Conservation (phyloP, 2,888 invertebrate genomes). For the Microplitis manilae region DNA sequence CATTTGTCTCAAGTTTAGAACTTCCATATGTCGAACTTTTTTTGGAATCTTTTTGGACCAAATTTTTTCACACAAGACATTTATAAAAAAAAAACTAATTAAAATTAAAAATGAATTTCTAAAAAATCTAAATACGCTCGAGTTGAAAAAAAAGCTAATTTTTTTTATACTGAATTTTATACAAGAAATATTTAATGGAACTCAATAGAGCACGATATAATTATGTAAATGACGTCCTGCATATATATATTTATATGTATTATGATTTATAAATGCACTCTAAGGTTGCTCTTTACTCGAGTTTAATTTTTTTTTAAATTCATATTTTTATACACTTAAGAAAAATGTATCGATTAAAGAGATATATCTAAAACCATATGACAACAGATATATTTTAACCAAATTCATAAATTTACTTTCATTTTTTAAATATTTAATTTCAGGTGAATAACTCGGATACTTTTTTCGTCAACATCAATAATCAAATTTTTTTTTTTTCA, state of each 20-base stretch:
- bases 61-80: too few species aligned
- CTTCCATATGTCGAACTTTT: too few species aligned
- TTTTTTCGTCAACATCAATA: neutral
- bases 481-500: neutral
- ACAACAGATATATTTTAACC: conserved; percentile 64
- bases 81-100: neutral
- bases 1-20: too few species aligned
- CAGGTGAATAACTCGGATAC: neutral
- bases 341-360: conserved; percentile 64
- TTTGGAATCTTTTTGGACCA: too few species aligned
- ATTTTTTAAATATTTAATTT: conserved; percentile 64
- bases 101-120: neutral
- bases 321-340: conserved; percentile 59
- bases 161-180: neutral
- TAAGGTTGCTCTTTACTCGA: conserved; percentile 18
- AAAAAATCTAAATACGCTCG: too few species aligned
- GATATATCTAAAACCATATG: conserved; percentile 65
- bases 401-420: conserved; percentile 68
- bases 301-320: conserved; percentile 35
- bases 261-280: conserved; percentile 11
- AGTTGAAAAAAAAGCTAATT: neutral
- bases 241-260: conserved; percentile 22
- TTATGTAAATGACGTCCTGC: conserved; percentile 7
- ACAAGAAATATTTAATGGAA: neutral
- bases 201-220: neutral